Base-by-base conservation (phyloP, 2,888 invertebrate genomes). In the Isoperla grammatica region DNA sequence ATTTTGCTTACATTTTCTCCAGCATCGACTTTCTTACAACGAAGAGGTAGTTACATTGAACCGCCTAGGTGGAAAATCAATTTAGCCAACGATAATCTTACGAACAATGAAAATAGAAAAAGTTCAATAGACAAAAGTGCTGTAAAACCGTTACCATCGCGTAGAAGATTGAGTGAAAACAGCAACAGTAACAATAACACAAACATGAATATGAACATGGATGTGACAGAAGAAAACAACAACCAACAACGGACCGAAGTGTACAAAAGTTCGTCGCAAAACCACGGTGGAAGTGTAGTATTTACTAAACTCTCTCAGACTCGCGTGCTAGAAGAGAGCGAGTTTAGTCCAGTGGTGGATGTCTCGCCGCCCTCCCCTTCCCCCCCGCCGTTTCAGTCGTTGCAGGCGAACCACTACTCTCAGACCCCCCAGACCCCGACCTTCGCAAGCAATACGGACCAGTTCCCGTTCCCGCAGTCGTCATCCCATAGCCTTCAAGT, bases 21-120 rank as follows among this genome's bases (percentile, higher is more conserved):
- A 53, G 53, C 53, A 5, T 15, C 13, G 17, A 15, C 53, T 15
- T 39, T 17, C 13, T 15, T 39, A 11, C 53, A 53, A 19, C 53
- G 39, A 6, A 35, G 53, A 37, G 53, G 53, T 12, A 53, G 53
- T 17, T 50, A 35, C 50, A 48, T 63, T 11, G 72, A 69, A 55
- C 67, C 65, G 49, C 67, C 68, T n/a, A 67, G 70, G 55, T 75
- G 75, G 75, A 72, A 69, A 64, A 70, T 74, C 61, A 71, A 68
- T 54, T 62, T 75, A 15, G 50, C 55, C 15, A 40, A 20, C 37
- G 53, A 43, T 39, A 53, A 46, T 15, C 37, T 37, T 20, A 15
- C 17, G 1, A 53, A 53, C 53, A 35, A 13, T 20, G 59, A 59
- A 12, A 59, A 17, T 23, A 42, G 55, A 23, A 20, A 45, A 35